Evolutionary conservation across 92 coral and sea anemone genomes (phyloP).

Genomic region (Phenganax subtilis): DNA sequence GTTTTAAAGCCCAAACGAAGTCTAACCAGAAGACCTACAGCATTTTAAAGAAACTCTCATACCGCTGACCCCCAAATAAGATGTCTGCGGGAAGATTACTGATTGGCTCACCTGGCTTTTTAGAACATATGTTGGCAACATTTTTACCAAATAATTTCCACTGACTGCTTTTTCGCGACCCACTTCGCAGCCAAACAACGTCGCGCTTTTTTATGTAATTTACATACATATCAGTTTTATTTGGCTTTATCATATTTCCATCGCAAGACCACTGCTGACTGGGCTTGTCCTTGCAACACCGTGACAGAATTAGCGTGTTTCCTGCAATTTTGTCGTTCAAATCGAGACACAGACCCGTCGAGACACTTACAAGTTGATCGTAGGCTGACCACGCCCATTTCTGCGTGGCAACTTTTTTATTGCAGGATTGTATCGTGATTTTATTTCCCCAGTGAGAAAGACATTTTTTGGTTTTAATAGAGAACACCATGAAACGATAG

Average conservation of each 20-base stretch:
- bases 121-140: background rate
- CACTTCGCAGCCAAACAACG: background rate
- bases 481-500: conserved; percentile 9
- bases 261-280: conserved; percentile 16
- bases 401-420: background rate
- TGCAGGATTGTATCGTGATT: background rate
- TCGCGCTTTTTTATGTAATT: background rate
- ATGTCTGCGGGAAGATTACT: too few species aligned
- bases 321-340: background rate
- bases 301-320: background rate
- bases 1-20: too few species aligned
- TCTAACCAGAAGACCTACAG: too few species aligned
- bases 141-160: conserved; percentile 5
- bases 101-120: conserved; percentile 7
- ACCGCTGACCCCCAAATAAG: background rate
- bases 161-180: background rate
- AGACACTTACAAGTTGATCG: conserved; percentile 2
- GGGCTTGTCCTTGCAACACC: background rate
- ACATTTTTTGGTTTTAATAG: background rate
- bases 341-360: conserved; percentile 2
- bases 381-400: conserved; percentile 17
- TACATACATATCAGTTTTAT: background rate
- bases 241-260: background rate
- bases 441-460: background rate
- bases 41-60: too few species aligned